Percentiles rank a stretch among this genome's conserved stretches.
Conservation (phyloP, 1,140 invertebrate genomes). For the Drosophila paulistorum region DNA sequence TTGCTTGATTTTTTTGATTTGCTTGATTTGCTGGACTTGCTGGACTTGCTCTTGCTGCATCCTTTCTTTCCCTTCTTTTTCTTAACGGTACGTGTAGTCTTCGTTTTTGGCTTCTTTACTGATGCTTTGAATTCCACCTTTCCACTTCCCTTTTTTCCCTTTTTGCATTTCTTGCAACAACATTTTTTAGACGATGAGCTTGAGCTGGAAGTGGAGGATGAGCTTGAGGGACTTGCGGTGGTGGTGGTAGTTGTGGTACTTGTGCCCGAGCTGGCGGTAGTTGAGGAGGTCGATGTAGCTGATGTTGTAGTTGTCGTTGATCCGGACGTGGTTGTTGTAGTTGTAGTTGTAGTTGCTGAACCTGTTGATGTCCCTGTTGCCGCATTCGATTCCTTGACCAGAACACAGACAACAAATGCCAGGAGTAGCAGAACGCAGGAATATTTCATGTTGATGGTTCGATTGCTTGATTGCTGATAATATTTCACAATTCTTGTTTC, state of each 20-base stretch:
- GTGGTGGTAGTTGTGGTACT: neutral
- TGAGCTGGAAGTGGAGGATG: neutral
- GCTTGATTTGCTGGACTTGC: neutral
- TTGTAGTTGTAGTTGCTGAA: neutral
- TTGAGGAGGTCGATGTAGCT: neutral
- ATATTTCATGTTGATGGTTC: slow-evolving; percentile 11
- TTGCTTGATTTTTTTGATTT: neutral
- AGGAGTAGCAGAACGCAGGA: slow-evolving; percentile 7
- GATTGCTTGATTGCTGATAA: neutral
- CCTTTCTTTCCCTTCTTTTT: neutral
- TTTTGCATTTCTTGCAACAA: neutral
- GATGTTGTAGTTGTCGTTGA: neutral
- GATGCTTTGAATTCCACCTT: neutral
- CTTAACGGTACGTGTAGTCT: neutral
- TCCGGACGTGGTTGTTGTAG: neutral
- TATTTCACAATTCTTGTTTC: neutral
- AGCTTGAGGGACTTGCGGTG: neutral
- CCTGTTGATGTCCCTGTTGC: neutral
- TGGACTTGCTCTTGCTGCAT: neutral
- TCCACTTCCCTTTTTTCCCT: neutral
- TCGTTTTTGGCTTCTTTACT: too few species aligned
- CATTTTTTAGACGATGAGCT: neutral
- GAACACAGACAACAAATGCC: neutral
- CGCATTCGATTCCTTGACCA: neutral
- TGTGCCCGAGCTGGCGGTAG: neutral